A percentile compares a stretch with the other conserved stretches of the same genome.
These are phyloP conservation scores for Amphiura filiformis DNA, from an alignment of 35 echinoderm and acorn worm genomes.

Conservation along the genomic window DNA sequence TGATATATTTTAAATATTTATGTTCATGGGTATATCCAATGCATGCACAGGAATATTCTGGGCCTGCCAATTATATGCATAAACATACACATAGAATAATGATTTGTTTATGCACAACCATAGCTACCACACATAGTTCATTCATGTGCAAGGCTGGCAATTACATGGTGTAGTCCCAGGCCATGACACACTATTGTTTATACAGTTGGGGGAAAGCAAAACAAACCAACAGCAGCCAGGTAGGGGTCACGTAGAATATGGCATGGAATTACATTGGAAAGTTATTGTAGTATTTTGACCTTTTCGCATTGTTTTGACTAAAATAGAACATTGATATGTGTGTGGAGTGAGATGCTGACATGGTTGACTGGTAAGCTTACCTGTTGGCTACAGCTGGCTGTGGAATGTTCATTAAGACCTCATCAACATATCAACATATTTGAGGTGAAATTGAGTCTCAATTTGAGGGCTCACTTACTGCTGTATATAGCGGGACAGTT, in stretches of 20 bases:
- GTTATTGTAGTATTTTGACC: conserved; percentile 15
- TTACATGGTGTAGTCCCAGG: neutral
- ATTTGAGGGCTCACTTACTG: neutral
- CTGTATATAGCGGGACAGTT: no score
- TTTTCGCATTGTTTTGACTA: neutral
- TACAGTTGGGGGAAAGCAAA: neutral
- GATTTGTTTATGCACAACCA: no score
- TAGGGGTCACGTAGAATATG: neutral
- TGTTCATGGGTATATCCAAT: no score
- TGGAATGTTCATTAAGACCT: no score
- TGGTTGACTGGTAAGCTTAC: neutral
- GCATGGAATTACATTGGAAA: neutral
- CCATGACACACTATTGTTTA: neutral
- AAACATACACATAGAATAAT: no score
- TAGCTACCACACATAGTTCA: no score
- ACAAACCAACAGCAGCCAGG: neutral
- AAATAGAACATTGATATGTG: neutral
- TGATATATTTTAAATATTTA: no score
- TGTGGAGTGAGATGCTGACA: neutral
- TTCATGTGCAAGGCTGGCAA: neutral
- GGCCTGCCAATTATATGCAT: no score
- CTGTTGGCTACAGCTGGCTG: neutral
- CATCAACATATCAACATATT: neutral
- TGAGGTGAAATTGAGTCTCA: neutral
- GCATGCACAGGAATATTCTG: no score